A percentile compares a stretch with the other conserved stretches of the same genome.
Conservation (phyloP, 2,797 vertebrate genomes). For the Sylvia borin region DNA sequence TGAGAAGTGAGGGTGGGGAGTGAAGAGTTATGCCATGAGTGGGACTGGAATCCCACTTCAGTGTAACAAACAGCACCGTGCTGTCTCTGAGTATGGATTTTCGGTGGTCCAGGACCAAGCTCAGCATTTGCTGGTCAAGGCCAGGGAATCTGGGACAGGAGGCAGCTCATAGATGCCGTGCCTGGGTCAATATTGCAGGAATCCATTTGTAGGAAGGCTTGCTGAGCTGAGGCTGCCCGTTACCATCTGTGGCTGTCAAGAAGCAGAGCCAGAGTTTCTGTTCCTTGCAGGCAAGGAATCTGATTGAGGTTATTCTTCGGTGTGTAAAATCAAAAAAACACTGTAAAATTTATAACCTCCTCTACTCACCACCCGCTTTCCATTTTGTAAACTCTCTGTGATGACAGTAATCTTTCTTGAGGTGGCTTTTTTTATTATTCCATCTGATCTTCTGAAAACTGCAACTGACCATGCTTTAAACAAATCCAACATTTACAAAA, state of each 20-base stretch:
- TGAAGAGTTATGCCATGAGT: neutral
- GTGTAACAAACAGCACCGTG: fast-evolving
- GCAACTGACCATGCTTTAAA: neutral
- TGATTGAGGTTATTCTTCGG: neutral
- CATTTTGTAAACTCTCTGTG: neutral
- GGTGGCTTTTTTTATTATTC: neutral
- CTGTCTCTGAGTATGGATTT: neutral
- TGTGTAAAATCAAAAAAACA: neutral
- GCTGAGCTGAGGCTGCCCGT: neutral
- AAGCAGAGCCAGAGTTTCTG: neutral
- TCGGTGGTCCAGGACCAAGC: neutral
- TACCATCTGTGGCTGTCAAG: neutral
- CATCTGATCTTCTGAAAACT: neutral
- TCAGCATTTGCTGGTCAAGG: neutral
- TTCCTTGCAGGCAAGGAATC: neutral
- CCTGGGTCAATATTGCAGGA: neutral
- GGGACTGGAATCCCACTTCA: neutral
- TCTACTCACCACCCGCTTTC: neutral
- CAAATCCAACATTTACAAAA: neutral
- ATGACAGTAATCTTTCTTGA: neutral
- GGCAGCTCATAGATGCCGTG: neutral
- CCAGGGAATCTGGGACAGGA: neutral
- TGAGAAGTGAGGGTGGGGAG: neutral
- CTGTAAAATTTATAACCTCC: conserved; percentile 2
- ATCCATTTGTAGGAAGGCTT: neutral